Percentiles rank a stretch among this genome's conserved stretches.
phyloP scores from a whole-genome alignment of 2,888 invertebrate genomes.

The Notodonta ziczac region DNA sequence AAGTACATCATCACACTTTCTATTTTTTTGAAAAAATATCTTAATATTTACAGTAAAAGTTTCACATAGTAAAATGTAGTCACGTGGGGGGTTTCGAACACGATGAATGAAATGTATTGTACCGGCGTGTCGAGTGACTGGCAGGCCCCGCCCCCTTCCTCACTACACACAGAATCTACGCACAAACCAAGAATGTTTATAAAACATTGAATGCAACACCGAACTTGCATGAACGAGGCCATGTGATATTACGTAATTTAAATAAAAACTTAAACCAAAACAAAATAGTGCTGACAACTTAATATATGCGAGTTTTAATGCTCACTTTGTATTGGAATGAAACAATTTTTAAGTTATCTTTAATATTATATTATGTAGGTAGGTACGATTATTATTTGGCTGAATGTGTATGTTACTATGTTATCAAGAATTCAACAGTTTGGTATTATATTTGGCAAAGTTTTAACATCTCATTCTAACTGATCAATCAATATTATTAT shows the following conservation, averaged over 20 bases:
- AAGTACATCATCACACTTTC: constrained; percentile 36
- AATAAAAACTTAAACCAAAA: constrained; percentile 19
- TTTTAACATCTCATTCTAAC: constrained; percentile 31
- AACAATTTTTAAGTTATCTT: constrained; percentile 21
- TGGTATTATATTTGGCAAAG: constrained; percentile 53
- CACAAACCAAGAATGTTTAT: neutral
- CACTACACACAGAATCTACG: neutral
- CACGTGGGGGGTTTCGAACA: constrained; percentile 26
- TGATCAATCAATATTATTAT: constrained; percentile 33
- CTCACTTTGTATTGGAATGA: constrained; percentile 4
- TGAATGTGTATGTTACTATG: constrained; percentile 38
- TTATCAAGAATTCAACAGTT: constrained; percentile 47
- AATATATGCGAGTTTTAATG: neutral
- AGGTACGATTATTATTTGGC: constrained; percentile 43
- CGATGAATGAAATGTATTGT: constrained; percentile 1
- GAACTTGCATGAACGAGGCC: constrained; percentile 19
- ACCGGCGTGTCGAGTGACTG: constrained; percentile 14
- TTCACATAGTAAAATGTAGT: constrained; percentile 37
- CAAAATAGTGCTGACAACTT: constrained; percentile 22
- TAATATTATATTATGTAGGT: constrained; percentile 19
- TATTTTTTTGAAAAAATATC: constrained; percentile 54
- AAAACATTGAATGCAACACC: neutral
- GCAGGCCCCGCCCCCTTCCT: neutral
- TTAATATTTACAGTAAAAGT: constrained; percentile 54
- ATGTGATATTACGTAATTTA: constrained; percentile 25